Conservation (phyloP, 2,797 vertebrate species). For the Clamator glandarius region DNA sequence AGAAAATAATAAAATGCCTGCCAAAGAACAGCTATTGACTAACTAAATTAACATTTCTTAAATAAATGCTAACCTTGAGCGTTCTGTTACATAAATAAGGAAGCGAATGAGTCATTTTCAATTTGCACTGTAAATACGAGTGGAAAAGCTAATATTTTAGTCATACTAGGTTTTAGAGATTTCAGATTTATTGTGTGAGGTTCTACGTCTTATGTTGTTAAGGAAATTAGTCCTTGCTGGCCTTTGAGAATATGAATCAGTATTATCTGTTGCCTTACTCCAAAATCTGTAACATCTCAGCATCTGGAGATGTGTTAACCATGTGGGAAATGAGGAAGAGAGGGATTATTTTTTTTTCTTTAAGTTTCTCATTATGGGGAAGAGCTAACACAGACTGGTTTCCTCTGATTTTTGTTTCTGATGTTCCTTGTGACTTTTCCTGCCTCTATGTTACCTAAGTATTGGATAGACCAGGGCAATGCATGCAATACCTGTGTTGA, state of each 20-base stretch:
- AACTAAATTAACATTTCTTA: neutral
- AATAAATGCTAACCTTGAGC: neutral
- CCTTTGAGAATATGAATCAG: neutral
- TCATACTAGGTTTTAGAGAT: neutral
- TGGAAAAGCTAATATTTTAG: neutral
- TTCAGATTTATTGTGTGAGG: neutral
- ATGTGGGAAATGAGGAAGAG: too few relatives aligned
- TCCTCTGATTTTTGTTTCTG: too few relatives aligned
- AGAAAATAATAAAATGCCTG: neutral
- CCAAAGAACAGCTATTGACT: neutral
- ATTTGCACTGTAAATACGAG: neutral
- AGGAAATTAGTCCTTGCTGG: neutral
- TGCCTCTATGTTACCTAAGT: neutral
- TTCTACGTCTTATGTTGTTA: neutral
- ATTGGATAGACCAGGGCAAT: neutral
- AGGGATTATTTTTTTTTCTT: too few relatives aligned
- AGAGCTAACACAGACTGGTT: too few relatives aligned
- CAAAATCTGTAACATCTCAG: too few relatives aligned
- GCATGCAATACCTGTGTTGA: accelerated
- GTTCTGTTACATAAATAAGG: neutral
- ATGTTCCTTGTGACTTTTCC: too few relatives aligned
- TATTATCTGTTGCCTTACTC: neutral
- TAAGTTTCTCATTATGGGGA: too few relatives aligned
- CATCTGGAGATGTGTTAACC: too few relatives aligned
- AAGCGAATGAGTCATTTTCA: neutral